Conservation (phyloP, 30 jellyfish, hydroid and myxozoan genomes). For the Hydra vulgaris region DNA sequence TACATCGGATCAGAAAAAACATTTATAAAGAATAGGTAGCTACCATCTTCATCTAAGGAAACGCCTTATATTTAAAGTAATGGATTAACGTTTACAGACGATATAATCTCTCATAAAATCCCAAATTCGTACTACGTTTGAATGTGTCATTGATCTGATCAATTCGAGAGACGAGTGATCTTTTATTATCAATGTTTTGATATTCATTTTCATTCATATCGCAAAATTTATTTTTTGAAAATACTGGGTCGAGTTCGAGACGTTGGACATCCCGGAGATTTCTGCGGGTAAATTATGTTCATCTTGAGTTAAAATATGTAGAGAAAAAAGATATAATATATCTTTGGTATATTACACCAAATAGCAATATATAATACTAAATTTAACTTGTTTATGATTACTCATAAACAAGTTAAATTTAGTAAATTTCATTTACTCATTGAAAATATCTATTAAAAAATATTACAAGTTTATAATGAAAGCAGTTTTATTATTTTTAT, state of each 20-base stretch:
- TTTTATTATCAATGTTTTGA: slow-evolving; percentile 1
- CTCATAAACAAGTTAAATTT: no score
- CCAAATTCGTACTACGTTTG: background rate
- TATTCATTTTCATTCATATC: slow-evolving; percentile 22
- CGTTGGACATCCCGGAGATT: background rate
- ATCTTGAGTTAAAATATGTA: background rate
- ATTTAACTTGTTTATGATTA: no score
- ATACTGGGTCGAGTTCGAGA: slow-evolving; percentile 24
- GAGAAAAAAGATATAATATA: no score
- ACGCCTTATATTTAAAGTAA: background rate
- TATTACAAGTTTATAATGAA: no score
- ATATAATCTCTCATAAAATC: background rate
- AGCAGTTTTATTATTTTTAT: no score
- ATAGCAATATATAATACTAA: no score
- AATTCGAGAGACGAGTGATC: background rate
- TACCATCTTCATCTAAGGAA: background rate
- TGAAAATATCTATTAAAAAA: no score
- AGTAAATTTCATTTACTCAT: no score
- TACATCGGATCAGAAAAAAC: background rate
- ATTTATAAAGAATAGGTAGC: background rate
- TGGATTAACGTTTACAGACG: background rate
- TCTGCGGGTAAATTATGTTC: background rate
- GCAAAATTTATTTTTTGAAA: slow-evolving; percentile 9
- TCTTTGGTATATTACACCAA: no score
- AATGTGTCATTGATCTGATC: background rate